Base-by-base conservation (phyloP, 2,888 invertebrate genomes). In the Conus canariensis region DNA sequence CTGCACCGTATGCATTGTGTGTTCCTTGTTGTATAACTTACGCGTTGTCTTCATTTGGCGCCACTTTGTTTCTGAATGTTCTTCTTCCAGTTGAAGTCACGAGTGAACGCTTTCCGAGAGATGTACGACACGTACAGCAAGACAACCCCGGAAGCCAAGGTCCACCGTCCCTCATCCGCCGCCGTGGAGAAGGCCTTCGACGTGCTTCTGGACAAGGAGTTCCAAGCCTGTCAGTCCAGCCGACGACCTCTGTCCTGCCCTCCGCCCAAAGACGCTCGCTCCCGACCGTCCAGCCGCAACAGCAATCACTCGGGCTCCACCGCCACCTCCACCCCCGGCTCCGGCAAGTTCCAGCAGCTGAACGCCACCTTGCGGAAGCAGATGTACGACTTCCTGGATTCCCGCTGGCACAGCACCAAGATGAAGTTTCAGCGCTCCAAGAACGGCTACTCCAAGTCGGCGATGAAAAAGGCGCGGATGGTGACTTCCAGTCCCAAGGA, bases 321-420 rank as follows among this genome's bases (percentile, higher is more conserved):
- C n/a, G n/a, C 10, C 10, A 64, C 64, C 56, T 87, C 74, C 70
- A 12, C 74, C 25, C 87, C 70, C 14, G 64, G 64, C 16, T 64
- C 64, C 4, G 14, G 45, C 56, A 70, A 58, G 58, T 94, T 94
- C 86, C 92, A 92, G 89, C 93, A 92, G 88, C 89, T 94, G 70
- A 93, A 94, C 56, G 85, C 92, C 74, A 92, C 91, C 74, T 90
- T 94, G 90, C 88, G 93, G 83, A 92, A 91, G 88, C 93, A 93
- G 90, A 92, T 94, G 64, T 92, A 93, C 58, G 82, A 91, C 16
- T 91, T 90, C 83, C 82, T 93, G 16, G 92, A 92, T 14, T 67
- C 88, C 16, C 88, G 25, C 9, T 83, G 88, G 88, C 25, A 56
- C 80, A 22, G 16, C 82, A 83, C 88, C 83, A 83, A 67, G 88